phyloP scores from a whole-genome alignment of 2,888 invertebrate genomes.

The Fragum whitleyi region DNA sequence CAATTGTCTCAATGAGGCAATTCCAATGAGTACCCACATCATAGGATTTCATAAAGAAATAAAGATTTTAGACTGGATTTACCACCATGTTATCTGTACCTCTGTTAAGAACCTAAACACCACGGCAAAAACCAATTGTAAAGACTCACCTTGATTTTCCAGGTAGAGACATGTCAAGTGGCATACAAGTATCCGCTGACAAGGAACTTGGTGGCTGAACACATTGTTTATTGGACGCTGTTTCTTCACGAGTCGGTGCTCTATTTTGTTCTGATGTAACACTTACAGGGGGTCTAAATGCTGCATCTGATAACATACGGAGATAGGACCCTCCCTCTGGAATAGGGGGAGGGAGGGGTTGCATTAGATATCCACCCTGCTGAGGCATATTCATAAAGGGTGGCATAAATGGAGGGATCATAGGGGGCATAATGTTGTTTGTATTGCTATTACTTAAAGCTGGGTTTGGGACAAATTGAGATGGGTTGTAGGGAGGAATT shows the following conservation, averaged over 20 bases:
- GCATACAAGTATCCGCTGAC: conserved; percentile 31
- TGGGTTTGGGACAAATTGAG: conserved; percentile 1
- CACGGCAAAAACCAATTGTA: too few relatives aligned
- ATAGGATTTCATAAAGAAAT: too few relatives aligned
- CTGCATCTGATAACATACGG: background rate
- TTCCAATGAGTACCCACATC: too few relatives aligned
- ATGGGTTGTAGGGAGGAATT: background rate
- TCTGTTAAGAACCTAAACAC: too few relatives aligned
- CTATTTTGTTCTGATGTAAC: background rate
- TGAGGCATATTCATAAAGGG: conserved; percentile 26
- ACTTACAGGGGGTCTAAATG: background rate
- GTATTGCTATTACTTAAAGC: conserved; percentile 18
- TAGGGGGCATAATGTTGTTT: conserved; percentile 9
- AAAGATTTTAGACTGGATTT: too few relatives aligned
- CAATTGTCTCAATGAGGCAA: too few relatives aligned
- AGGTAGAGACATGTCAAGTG: conserved; percentile 52
- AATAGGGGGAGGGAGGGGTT: conserved; percentile 3
- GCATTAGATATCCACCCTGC: conserved; percentile 6
- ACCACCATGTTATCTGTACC: too few relatives aligned
- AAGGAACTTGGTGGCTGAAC: background rate
- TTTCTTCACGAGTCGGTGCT: background rate
- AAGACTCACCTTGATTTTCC: conserved; percentile 43
- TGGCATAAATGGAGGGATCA: conserved; percentile 25
- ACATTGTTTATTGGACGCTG: background rate
- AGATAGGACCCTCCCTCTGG: background rate